These are phyloP conservation scores for Acrocephalus arundinaceus DNA, from an alignment of 2,113 vertebrate species.

Conservation along the genomic window DNA sequence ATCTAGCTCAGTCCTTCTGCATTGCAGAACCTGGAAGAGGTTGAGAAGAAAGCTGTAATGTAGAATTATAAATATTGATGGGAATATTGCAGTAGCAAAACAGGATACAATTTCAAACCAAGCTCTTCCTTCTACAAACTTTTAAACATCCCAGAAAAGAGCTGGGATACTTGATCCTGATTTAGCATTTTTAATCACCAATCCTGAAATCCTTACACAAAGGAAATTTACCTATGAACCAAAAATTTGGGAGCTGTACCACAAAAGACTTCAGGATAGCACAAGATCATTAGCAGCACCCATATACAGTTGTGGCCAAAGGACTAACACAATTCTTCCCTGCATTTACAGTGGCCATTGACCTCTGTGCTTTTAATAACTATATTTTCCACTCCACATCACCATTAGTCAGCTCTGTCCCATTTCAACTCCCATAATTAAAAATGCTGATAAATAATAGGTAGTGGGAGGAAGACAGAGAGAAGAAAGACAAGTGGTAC, in stretches of 20 bases:
- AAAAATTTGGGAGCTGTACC: background rate
- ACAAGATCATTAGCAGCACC: background rate
- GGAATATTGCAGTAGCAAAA: background rate
- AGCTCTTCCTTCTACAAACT: background rate
- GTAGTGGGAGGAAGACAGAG: background rate
- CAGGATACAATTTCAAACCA: background rate
- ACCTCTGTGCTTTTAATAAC: background rate
- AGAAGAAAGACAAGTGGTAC: background rate
- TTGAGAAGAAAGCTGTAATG: background rate
- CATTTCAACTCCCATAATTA: background rate
- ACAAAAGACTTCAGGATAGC: background rate
- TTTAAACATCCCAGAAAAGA: background rate
- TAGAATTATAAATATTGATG: background rate
- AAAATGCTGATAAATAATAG: background rate
- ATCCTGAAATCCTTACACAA: background rate
- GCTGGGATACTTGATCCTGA: background rate
- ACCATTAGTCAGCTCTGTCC: background rate
- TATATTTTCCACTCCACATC: background rate
- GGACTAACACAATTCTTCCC: background rate
- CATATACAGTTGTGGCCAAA: background rate
- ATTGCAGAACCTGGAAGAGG: background rate
- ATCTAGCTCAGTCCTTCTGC: background rate
- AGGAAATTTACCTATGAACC: background rate
- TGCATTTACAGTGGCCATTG: background rate
- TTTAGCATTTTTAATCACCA: background rate